Evolutionary conservation across 1,140 invertebrate genomes (phyloP).

Genomic region (Psilanteris sp.): DNA sequence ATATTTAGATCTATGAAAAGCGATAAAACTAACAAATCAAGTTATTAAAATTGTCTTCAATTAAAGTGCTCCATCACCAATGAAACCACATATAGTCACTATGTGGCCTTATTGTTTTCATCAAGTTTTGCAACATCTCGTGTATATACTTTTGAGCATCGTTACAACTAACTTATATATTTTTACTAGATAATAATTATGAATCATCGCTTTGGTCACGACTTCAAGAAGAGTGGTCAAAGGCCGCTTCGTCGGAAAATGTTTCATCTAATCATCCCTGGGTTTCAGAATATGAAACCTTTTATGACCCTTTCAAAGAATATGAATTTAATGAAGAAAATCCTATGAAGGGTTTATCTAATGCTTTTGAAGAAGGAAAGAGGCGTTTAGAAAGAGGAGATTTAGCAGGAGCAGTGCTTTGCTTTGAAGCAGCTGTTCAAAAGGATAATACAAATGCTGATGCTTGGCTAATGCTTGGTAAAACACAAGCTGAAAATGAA

Average conservation of each 20-base stretch:
- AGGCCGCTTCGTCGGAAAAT: conserved; percentile 79
- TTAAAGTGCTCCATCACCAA: no score
- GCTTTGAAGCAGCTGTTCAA: conserved; percentile 97
- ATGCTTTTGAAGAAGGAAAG: conserved; percentile 93
- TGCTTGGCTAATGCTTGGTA: conserved; percentile 90
- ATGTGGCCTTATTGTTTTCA: no score
- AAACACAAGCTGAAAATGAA: conserved; percentile 95
- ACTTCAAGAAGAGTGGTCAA: conserved; percentile 89
- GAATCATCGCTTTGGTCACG: conserved; percentile 87
- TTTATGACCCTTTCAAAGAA: conserved; percentile 85
- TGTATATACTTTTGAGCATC: no score
- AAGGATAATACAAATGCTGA: conserved; percentile 89
- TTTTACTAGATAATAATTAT: conserved; percentile 76
- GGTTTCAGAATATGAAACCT: conserved; percentile 84
- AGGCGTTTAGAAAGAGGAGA: conserved; percentile 91
- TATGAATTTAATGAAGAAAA: conserved; percentile 94
- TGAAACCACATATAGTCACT: no score
- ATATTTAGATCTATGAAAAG: no score
- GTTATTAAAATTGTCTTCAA: no score
- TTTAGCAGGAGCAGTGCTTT: conserved; percentile 95
- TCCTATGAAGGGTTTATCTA: conserved; percentile 89
- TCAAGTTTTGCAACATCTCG: no score
- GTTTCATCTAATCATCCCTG: conserved; percentile 82
- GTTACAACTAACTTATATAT: background rate
- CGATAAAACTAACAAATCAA: no score